phyloP scores from a whole-genome alignment of 2,113 vertebrate species.

The Phocoena sinus region DNA sequence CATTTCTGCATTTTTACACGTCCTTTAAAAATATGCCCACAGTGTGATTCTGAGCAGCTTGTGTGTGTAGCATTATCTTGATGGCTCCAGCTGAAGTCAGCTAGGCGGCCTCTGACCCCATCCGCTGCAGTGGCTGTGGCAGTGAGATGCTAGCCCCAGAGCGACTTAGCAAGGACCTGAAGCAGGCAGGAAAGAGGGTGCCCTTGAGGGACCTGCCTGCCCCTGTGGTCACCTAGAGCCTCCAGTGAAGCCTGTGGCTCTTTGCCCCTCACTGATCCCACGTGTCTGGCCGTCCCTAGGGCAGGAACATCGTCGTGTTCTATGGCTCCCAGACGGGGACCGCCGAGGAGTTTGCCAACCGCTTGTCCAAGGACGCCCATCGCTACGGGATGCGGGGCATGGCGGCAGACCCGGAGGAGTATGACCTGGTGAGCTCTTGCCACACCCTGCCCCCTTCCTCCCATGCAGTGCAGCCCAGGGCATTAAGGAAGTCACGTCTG shows the following conservation, averaged over 20 bases:
- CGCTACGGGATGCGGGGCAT: conserved; percentile 97
- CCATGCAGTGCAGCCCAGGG: fast-evolving
- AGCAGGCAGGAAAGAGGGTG: background rate
- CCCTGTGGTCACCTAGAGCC: background rate
- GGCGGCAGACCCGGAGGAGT: conserved; percentile 96
- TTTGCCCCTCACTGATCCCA: background rate
- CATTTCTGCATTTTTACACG: background rate
- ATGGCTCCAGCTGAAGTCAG: background rate
- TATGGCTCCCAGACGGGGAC: conserved; percentile 98
- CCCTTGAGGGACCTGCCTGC: no score
- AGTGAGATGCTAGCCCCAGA: background rate
- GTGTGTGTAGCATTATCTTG: background rate
- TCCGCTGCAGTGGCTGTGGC: background rate
- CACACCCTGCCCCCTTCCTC: background rate
- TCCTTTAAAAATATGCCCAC: background rate
- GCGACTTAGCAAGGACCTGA: background rate
- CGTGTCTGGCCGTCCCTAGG: conserved; percentile 74
- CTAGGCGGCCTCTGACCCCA: background rate
- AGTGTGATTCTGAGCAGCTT: background rate
- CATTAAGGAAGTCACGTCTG: background rate
- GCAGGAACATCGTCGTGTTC: conserved; percentile 95
- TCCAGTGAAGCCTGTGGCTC: background rate
- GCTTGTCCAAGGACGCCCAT: conserved; percentile 95
- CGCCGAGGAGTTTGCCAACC: conserved; percentile 95
- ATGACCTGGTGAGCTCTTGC: conserved; percentile 87